Conservation (phyloP, 2,888 invertebrate genomes). For the Psococerastis gibbosa region DNA sequence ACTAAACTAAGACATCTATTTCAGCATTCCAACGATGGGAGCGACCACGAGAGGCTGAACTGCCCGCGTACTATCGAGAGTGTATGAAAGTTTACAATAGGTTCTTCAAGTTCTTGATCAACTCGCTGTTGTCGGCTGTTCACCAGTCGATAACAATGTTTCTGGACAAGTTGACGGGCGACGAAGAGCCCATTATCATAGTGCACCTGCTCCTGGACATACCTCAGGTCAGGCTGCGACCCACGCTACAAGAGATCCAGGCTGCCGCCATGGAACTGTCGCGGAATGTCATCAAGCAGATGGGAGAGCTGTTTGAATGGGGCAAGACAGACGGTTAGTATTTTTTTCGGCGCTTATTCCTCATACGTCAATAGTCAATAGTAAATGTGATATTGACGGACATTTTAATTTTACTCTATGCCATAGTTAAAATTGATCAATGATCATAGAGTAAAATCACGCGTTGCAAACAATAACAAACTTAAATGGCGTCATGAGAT, state of each 20-base stretch:
- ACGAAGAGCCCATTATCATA: slow-evolving; percentile 35
- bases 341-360: too few species aligned
- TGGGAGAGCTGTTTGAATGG: too few species aligned
- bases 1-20: too few species aligned
- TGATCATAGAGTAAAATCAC: too few species aligned
- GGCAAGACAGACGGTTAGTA: too few species aligned
- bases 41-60: slow-evolving; percentile 35
- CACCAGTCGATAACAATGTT: slow-evolving; percentile 43
- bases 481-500: too few species aligned
- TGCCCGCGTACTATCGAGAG: slow-evolving; percentile 41
- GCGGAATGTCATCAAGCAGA: too few species aligned
- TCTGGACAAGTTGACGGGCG: slow-evolving; percentile 26
- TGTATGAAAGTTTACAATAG: slow-evolving; percentile 65
- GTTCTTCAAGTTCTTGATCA: slow-evolving; percentile 55
- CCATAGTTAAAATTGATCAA: too few species aligned
- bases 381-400: too few species aligned
- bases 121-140: slow-evolving; percentile 48
- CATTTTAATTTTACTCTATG: too few species aligned
- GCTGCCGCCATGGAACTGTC: slow-evolving; percentile 32
- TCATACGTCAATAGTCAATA: too few species aligned
- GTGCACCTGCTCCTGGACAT: slow-evolving; percentile 43
- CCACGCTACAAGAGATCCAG: slow-evolving; percentile 52
- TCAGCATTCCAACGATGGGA: slow-evolving; percentile 45
- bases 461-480: too few species aligned
- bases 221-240: slow-evolving; percentile 39